A percentile compares a stretch with the other conserved stretches of the same genome.
These are phyloP conservation scores for Tylochromis polylepis DNA, from an alignment of 2,113 vertebrate genomes.

Conservation along the genomic window DNA sequence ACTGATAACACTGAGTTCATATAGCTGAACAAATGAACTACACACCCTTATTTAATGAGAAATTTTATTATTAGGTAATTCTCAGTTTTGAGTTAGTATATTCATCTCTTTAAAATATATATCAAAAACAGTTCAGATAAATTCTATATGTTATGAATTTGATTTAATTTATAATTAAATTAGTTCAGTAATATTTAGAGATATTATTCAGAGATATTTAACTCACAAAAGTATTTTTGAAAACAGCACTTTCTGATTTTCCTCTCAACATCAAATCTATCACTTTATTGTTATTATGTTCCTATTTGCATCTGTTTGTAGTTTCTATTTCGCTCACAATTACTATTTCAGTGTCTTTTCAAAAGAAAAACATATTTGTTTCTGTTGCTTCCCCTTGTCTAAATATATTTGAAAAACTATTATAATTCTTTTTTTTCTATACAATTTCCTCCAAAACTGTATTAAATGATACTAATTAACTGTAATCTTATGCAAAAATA, in stretches of 20 bases:
- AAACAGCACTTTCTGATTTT: background rate
- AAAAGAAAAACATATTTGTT: background rate
- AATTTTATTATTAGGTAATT: background rate
- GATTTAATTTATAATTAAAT: background rate
- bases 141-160: background rate
- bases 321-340: background rate
- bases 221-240: background rate
- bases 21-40: background rate
- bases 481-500: conserved; percentile 1
- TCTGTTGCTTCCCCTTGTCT: background rate
- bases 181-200: background rate
- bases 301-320: background rate
- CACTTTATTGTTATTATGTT: background rate
- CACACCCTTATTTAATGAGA: background rate
- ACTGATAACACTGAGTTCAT: conserved; percentile 13
- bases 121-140: background rate
- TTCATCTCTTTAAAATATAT: background rate
- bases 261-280: background rate
- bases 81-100: background rate
- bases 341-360: background rate
- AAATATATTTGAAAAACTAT: background rate
- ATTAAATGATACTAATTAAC: background rate
- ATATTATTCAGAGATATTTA: background rate
- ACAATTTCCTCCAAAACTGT: background rate
- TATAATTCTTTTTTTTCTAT: background rate